Percentiles rank a stretch among this genome's conserved stretches.
phyloP scores from a whole-genome alignment of 2,888 invertebrate species.

The Hirtodrosophila histrioides region DNA sequence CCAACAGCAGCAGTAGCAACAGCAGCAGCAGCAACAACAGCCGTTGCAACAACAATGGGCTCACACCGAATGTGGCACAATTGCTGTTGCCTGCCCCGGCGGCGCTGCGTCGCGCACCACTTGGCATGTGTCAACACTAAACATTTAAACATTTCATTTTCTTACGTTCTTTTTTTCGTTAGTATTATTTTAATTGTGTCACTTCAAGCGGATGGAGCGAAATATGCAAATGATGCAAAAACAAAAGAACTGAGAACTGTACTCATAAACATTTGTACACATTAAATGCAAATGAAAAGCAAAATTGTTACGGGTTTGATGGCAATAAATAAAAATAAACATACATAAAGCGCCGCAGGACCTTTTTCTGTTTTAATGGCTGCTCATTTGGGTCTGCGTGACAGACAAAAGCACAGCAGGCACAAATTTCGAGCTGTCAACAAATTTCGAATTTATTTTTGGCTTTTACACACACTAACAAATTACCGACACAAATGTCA shows the following conservation, averaged over 20 bases:
- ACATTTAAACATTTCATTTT: constrained; percentile 43
- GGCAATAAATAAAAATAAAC: constrained; percentile 69
- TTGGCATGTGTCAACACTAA: constrained; percentile 68
- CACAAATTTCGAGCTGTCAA: constrained; percentile 68
- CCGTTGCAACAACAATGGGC: constrained; percentile 14
- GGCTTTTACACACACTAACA: constrained; percentile 30
- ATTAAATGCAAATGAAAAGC: constrained; percentile 21
- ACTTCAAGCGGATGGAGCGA: constrained; percentile 14
- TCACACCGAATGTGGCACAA: constrained; percentile 55
- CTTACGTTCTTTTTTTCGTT: constrained; percentile 20
- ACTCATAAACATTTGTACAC: constrained; percentile 49
- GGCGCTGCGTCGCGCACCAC: constrained; percentile 53
- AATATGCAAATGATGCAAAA: constrained; percentile 64
- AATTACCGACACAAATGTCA: constrained; percentile 29
- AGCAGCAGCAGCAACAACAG: constrained; percentile 29
- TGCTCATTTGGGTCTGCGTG: constrained; percentile 45
- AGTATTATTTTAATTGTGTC: constrained; percentile 56
- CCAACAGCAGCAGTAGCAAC: constrained; percentile 38
- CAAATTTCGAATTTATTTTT: constrained; percentile 66
- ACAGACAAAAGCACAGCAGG: constrained; percentile 60
- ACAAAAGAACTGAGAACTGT: constrained; percentile 22
- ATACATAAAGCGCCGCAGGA: constrained; percentile 60
- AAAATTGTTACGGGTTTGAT: constrained; percentile 26
- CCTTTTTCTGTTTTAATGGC: constrained; percentile 47
- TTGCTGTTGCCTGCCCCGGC: constrained; percentile 45